phyloP scores from a whole-genome alignment of 2,113 vertebrate species.

The Odontesthes bonariensis region DNA sequence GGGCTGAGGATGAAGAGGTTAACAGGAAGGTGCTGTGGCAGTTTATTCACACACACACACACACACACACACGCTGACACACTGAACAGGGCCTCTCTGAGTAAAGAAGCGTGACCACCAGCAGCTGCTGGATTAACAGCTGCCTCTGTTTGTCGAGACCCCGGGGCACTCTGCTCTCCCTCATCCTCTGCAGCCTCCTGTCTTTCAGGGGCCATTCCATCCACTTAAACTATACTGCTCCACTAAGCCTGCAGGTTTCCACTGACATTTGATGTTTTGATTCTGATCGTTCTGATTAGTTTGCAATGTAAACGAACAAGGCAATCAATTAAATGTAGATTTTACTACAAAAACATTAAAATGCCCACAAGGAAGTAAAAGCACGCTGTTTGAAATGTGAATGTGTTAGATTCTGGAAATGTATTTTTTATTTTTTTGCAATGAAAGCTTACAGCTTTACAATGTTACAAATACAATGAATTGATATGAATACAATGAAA shows the following conservation, averaged over 20 bases:
- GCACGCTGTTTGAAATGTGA: no score
- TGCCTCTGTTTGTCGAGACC: slow-evolving; percentile 57
- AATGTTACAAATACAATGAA: no score
- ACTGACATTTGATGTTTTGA: neutral
- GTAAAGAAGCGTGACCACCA: slow-evolving; percentile 64
- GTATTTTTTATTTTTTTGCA: no score
- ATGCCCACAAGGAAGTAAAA: no score
- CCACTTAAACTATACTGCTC: neutral
- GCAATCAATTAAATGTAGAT: no score
- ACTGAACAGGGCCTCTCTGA: slow-evolving; percentile 27
- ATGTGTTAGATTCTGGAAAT: no score
- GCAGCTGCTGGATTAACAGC: slow-evolving; percentile 76
- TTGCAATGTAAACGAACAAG: no score
- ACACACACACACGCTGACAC: slow-evolving; percentile 1
- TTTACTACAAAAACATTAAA: no score
- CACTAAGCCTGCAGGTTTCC: neutral
- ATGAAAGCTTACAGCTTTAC: no score
- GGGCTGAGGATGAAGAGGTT: slow-evolving; percentile 32
- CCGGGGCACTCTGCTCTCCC: slow-evolving; percentile 15
- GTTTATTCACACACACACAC: slow-evolving; percentile 21
- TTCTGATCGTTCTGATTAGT: no score
- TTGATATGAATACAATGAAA: no score
- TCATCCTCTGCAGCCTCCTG: neutral
- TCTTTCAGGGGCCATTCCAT: neutral
- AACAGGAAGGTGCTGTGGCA: slow-evolving; percentile 9